Conservation (phyloP, 1,140 invertebrate genomes). For the Arctopsyche grandis region DNA sequence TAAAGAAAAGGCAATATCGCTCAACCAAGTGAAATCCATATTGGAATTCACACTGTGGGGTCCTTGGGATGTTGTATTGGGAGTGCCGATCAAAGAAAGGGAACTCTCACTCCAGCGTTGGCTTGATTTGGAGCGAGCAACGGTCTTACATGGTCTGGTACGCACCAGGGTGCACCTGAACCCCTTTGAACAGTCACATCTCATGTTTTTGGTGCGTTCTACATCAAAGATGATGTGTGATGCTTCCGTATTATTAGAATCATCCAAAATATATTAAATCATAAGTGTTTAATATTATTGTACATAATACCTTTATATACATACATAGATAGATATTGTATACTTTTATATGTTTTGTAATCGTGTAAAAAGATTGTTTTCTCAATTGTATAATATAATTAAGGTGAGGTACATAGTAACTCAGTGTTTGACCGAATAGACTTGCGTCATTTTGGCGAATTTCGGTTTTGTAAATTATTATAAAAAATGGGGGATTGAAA, state of each 20-base stretch:
- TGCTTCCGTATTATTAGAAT: slow-evolving; percentile 75
- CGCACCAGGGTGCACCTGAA: slow-evolving; percentile 77
- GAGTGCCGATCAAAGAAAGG: slow-evolving; percentile 72
- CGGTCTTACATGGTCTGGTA: slow-evolving; percentile 80
- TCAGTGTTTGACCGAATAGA: too few relatives aligned
- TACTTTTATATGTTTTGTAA: background rate
- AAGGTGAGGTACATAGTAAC: too few relatives aligned
- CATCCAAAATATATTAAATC: slow-evolving; percentile 57
- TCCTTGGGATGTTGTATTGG: slow-evolving; percentile 77
- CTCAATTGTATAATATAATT: background rate
- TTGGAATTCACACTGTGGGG: slow-evolving; percentile 88
- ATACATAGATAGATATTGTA: background rate
- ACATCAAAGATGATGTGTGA: slow-evolving; percentile 83
- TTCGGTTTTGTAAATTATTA: too few relatives aligned
- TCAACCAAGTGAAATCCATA: slow-evolving; percentile 78
- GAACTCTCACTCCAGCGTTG: slow-evolving; percentile 80
- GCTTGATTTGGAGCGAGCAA: slow-evolving; percentile 85
- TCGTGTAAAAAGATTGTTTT: too few relatives aligned
- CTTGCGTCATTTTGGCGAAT: too few relatives aligned
- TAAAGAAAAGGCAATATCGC: slow-evolving; percentile 76
- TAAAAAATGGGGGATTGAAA: too few relatives aligned
- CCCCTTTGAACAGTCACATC: slow-evolving; percentile 80
- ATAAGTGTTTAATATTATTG: slow-evolving; percentile 37
- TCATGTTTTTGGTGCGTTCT: slow-evolving; percentile 83
- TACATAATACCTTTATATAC: slow-evolving; percentile 6